phyloP scores from a whole-genome alignment of 2,113 vertebrate species.

The Seriola aureovittata region DNA sequence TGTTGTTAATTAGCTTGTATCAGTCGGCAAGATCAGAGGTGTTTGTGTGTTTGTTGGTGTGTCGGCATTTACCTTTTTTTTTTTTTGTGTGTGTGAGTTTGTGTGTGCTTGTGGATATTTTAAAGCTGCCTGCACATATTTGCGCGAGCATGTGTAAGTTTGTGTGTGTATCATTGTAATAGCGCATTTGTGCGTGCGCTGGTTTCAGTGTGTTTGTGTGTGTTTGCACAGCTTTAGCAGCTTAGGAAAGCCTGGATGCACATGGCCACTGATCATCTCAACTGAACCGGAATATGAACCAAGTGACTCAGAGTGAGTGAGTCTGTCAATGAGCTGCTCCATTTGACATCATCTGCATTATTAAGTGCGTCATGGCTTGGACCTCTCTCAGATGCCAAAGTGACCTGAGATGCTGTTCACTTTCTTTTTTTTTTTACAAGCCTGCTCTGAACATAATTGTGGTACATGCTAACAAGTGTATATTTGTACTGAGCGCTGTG shows the following conservation, averaged over 20 bases:
- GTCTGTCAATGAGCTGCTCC: constrained; percentile 40
- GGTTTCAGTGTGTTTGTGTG: constrained; percentile 21
- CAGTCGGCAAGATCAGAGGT: constrained; percentile 54
- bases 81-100: neutral
- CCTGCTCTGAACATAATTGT: constrained; percentile 13
- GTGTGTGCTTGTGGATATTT: neutral
- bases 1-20: constrained; percentile 74
- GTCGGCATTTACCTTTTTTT: neutral
- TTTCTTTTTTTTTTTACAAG: constrained; percentile 16
- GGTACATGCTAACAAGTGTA: neutral
- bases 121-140: neutral
- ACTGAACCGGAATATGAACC: constrained; percentile 36
- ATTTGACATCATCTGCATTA: constrained; percentile 46
- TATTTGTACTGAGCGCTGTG: constrained; percentile 4
- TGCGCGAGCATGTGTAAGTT: constrained; percentile 7
- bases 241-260: constrained; percentile 64
- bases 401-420: constrained; percentile 41
- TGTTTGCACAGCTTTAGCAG: constrained; percentile 71
- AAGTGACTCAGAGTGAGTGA: constrained; percentile 26
- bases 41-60: constrained; percentile 31
- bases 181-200: constrained; percentile 15
- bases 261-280: constrained; percentile 60
- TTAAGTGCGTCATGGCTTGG: constrained; percentile 47
- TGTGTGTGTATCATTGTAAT: constrained; percentile 8
- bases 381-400: constrained; percentile 49